These are phyloP conservation scores for Troides oblongomaculatus DNA, from an alignment of 2,888 invertebrate species.

Conservation along the genomic window DNA sequence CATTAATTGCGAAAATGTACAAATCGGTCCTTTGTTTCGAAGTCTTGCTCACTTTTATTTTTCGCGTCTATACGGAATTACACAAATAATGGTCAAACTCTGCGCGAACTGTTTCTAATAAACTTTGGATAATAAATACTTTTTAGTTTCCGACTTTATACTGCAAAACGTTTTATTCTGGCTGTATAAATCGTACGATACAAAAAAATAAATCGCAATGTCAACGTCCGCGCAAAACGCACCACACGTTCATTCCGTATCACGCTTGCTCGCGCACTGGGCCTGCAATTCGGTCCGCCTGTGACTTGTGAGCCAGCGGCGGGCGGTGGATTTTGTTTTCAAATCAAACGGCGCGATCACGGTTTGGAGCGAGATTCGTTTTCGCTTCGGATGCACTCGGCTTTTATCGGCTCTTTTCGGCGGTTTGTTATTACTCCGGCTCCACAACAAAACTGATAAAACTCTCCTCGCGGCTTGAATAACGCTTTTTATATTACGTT, in stretches of 20 bases:
- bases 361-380: conserved; percentile 73
- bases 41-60: conserved; percentile 65
- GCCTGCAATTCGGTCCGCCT: conserved; percentile 49
- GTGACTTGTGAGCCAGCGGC: conserved; percentile 47
- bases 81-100: conserved; percentile 73
- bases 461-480: conserved; percentile 35
- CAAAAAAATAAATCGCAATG: conserved; percentile 71
- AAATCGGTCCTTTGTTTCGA: conserved; percentile 80
- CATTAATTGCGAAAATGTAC: conserved; percentile 78
- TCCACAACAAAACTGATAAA: conserved; percentile 44
- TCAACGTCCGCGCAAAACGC: conserved; percentile 80
- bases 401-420: conserved; percentile 55
- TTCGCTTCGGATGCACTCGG: conserved; percentile 57
- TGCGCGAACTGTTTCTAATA: conserved; percentile 72
- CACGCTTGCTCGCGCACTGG: conserved; percentile 81
- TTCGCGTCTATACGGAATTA: conserved; percentile 79
- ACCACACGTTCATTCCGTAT: conserved; percentile 80
- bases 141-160: conserved; percentile 69
- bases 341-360: conserved; percentile 73
- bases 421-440: conserved; percentile 49
- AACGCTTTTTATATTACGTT: conserved; percentile 25
- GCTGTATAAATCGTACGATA: conserved; percentile 72
- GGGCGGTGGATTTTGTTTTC: conserved; percentile 68
- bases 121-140: conserved; percentile 62
- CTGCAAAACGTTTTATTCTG: conserved; percentile 72